Base-by-base conservation (phyloP, 2,888 invertebrate species). In the Drosophila mayaguana region DNA sequence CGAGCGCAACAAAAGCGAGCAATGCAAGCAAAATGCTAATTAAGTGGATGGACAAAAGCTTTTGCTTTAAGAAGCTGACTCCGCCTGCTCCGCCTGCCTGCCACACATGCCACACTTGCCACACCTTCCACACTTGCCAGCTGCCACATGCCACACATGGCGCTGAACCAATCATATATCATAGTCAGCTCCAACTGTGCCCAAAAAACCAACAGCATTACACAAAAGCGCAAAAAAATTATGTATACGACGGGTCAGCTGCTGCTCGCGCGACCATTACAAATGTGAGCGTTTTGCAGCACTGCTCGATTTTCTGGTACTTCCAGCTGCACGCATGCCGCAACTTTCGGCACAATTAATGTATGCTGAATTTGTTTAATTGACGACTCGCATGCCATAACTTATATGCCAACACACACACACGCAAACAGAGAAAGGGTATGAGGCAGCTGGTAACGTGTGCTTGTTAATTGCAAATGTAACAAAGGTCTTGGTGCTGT, bases 321-420 rank as follows among this genome's bases (percentile, higher is more conserved):
- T 77, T 65, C 45, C 67, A 28, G 40, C 63, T 38, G 60, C 71
- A 71, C 78, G 59, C 78, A 78, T 64, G 59, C 55, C 67, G 38
- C 75, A 78, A 74, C 64, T 89, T 82, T 84, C 63, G 85, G 78
- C 85, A 82, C 82, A 86, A 89, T 87, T 86, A 87, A 86, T 89
- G 88, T 69, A 75, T 80, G 88, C 84, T 74, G 78, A 88, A 83
- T 89, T 81, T 88, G 83, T 87, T 88, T 88, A 90, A 88, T 88
- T 90, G 90, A 88, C 80, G 90, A 73, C 75, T 80, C 68, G 68
- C 90, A 85, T 86, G 85, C 79, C 69, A 85, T 78, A 78, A 78
- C 75, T 83, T 77, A 76, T 68, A 51, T 36, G 50, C 53, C 63
- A 60, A 42, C 34, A 51, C 32, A 22, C 38, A 20, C 55, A 48